Evolutionary conservation across 2,113 vertebrate genomes (phyloP).

Genomic region (Nannobrachium achirus): DNA sequence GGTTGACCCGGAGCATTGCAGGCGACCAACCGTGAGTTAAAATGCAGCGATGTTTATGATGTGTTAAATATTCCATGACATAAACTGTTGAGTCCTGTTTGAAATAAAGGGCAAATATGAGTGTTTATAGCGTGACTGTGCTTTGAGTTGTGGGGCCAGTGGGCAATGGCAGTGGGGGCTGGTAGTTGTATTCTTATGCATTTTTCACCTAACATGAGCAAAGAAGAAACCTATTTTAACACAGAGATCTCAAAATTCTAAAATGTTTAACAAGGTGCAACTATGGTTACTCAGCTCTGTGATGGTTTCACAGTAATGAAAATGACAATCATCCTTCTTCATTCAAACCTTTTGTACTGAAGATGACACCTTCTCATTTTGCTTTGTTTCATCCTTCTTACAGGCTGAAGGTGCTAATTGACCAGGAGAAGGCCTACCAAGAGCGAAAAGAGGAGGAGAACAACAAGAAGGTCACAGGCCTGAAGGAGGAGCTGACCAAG

Average conservation of each 20-base stretch:
- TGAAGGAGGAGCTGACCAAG: slow-evolving; percentile 93
- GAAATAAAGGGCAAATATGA: slow-evolving; percentile 45
- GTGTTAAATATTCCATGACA: slow-evolving; percentile 74
- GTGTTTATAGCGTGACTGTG: slow-evolving; percentile 61
- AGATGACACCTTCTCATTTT: background rate
- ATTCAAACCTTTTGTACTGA: background rate
- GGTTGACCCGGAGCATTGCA: slow-evolving; percentile 49
- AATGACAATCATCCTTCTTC: background rate
- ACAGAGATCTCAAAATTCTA: slow-evolving; percentile 4
- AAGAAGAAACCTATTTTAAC: background rate
- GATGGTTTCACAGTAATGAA: background rate
- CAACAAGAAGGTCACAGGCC: slow-evolving; percentile 80
- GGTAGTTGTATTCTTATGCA: slow-evolving; percentile 8
- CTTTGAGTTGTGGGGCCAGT: slow-evolving; percentile 26
- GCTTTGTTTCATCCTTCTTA: slow-evolving; percentile 56
- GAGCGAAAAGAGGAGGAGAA: slow-evolving; percentile 88
- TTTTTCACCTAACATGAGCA: slow-evolving; percentile 2
- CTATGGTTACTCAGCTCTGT: background rate
- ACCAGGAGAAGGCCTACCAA: slow-evolving; percentile 88
- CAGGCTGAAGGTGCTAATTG: slow-evolving; percentile 92
- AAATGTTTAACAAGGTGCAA: background rate
- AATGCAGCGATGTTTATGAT: slow-evolving; percentile 57
- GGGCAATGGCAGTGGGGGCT: slow-evolving; percentile 31
- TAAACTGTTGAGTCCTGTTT: slow-evolving; percentile 47
- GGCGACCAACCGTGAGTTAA: slow-evolving; percentile 36